Evolutionary conservation across 2,888 invertebrate species (phyloP).

Genomic region (Slavum lentiscoides): DNA sequence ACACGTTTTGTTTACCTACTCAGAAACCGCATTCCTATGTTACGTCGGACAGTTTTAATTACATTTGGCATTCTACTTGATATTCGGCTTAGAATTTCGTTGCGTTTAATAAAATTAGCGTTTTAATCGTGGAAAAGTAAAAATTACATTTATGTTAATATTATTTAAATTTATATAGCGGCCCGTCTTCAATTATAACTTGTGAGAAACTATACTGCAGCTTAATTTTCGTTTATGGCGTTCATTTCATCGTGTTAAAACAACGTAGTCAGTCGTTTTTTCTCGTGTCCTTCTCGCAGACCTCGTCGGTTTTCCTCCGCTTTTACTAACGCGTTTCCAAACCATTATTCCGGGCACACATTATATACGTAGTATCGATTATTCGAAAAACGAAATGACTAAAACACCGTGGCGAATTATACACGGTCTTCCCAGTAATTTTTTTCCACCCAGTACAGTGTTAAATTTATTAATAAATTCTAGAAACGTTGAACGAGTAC

Average conservation of each 20-base stretch:
- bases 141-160: conserved; percentile 21
- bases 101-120: conserved; percentile 15
- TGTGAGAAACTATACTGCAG: not conserved
- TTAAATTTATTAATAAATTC: no score
- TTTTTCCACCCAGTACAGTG: no score
- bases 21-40: not conserved
- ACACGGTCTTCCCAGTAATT: not conserved
- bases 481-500: not conserved
- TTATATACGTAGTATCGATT: not conserved
- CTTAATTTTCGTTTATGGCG: not conserved
- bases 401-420: not conserved
- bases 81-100: not conserved
- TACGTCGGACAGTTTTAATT: not conserved
- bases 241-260: conserved; percentile 3
- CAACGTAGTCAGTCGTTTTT: not conserved
- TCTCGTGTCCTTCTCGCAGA: not conserved
- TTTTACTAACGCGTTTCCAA: not conserved
- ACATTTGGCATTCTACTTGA: not conserved
- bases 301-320: not conserved
- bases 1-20: not conserved
- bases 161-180: conserved; percentile 1
- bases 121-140: not conserved
- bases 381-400: not conserved
- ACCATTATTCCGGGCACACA: not conserved
- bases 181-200: not conserved